A percentile compares a stretch with the other conserved stretches of the same genome.
Evolutionary conservation across 2,888 invertebrate species (phyloP).

Genomic region (Fabriciana adippe): DNA sequence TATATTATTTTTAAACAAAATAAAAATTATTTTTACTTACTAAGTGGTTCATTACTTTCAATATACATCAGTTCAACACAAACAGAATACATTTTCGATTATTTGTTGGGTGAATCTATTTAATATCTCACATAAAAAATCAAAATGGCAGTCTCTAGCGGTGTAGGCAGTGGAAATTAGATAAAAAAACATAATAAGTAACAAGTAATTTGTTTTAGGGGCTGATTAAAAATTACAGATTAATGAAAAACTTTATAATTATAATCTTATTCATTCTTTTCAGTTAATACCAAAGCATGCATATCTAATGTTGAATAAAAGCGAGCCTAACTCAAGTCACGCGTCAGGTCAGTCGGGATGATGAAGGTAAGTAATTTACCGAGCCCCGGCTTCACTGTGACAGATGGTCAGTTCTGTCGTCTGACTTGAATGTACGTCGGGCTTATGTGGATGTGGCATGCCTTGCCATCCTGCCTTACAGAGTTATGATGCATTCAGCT

Average conservation of each 20-base stretch:
- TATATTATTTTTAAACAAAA: too few species aligned
- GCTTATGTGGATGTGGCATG: constrained; percentile 43
- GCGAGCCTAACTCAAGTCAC: constrained; percentile 41
- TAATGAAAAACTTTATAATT: too few species aligned
- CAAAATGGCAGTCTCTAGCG: too few species aligned
- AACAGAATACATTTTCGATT: too few species aligned
- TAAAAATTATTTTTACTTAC: too few species aligned
- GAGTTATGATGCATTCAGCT: constrained; percentile 36
- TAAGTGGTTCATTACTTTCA: too few species aligned
- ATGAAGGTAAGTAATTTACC: constrained; percentile 77
- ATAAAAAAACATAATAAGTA: too few species aligned
- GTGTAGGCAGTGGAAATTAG: too few species aligned
- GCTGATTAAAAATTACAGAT: background rate
- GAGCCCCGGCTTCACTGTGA: constrained; percentile 66
- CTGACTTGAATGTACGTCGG: constrained; percentile 38
- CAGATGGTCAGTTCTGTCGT: constrained; percentile 68
- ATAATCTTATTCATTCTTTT: background rate
- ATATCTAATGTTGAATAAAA: constrained; percentile 52
- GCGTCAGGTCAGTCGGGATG: constrained; percentile 65
- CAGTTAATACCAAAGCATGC: constrained; percentile 25
- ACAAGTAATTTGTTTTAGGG: too few species aligned
- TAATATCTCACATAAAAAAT: too few species aligned
- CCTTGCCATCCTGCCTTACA: constrained; percentile 25
- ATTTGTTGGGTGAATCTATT: too few species aligned
- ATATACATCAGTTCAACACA: too few species aligned